Percentiles rank a stretch among this genome's conserved stretches.
phyloP scores from a whole-genome alignment of 2,113 vertebrate genomes.

The Perca fluviatilis region DNA sequence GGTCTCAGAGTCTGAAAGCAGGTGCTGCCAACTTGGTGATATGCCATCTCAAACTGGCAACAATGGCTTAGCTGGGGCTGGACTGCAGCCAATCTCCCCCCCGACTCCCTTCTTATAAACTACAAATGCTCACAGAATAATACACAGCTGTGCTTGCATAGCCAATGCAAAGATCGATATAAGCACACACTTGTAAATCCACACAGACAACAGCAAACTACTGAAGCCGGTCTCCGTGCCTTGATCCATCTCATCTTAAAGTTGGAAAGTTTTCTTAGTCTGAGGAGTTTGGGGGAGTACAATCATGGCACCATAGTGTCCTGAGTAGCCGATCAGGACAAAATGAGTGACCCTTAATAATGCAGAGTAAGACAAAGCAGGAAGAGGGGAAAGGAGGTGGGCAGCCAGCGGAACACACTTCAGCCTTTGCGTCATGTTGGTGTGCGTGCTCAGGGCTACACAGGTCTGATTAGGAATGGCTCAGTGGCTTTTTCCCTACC shows the following conservation, averaged over 20 bases:
- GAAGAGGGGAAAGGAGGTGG: constrained; percentile 40
- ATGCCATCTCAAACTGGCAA: constrained; percentile 64
- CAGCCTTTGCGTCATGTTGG: constrained; percentile 34
- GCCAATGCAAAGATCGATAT: constrained; percentile 16
- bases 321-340: constrained; percentile 29
- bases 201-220: neutral
- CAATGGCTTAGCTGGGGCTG: constrained; percentile 42
- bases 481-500: constrained; percentile 64
- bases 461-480: constrained; percentile 72
- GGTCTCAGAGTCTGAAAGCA: constrained; percentile 42
- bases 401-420: constrained; percentile 52
- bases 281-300: constrained; percentile 9
- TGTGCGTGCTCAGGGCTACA: constrained; percentile 69
- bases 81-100: constrained; percentile 40
- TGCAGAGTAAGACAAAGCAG: constrained; percentile 43
- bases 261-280: neutral
- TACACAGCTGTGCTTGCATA: constrained; percentile 55
- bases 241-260: neutral
- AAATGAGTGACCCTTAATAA: constrained; percentile 65
- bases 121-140: constrained; percentile 46
- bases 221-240: neutral
- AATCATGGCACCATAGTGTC: constrained; percentile 6
- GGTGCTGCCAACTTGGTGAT: constrained; percentile 64
- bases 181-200: neutral
- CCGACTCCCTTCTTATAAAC: constrained; percentile 34